phyloP scores from a whole-genome alignment of 2,888 invertebrate genomes.

The Laothoe populi region DNA sequence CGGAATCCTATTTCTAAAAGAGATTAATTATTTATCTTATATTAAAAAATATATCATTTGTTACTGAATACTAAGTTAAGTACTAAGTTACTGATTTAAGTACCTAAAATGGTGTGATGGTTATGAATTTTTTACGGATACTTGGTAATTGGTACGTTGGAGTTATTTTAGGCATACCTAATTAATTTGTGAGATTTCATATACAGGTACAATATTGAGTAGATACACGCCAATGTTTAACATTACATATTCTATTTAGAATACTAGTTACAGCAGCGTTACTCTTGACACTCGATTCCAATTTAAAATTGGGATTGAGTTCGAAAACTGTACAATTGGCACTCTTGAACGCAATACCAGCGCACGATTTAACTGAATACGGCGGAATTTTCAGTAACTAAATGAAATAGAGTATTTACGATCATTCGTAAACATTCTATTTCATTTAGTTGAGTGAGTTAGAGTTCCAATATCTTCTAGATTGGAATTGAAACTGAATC shows the following conservation, averaged over 20 bases:
- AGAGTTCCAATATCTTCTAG: no score
- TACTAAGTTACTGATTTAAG: neutral
- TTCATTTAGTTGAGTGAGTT: no score
- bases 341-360: no score
- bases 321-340: no score
- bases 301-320: neutral
- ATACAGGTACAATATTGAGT: neutral
- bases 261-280: neutral
- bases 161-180: neutral
- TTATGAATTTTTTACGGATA: constrained; percentile 9
- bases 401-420: no score
- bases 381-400: no score
- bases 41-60: constrained; percentile 11
- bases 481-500: no score
- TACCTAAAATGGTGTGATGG: constrained; percentile 8
- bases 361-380: no score
- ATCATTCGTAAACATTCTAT: no score
- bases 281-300: no score
- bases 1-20: constrained; percentile 18
- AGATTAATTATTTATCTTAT: constrained; percentile 1
- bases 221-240: neutral
- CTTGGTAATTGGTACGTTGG: neutral
- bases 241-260: neutral
- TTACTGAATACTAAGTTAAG: no score
- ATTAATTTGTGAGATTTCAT: neutral